A percentile compares a stretch with the other conserved stretches of the same genome.
Evolutionary conservation across 2,888 invertebrate species (phyloP).

Genomic region (Pyrgus malvae): DNA sequence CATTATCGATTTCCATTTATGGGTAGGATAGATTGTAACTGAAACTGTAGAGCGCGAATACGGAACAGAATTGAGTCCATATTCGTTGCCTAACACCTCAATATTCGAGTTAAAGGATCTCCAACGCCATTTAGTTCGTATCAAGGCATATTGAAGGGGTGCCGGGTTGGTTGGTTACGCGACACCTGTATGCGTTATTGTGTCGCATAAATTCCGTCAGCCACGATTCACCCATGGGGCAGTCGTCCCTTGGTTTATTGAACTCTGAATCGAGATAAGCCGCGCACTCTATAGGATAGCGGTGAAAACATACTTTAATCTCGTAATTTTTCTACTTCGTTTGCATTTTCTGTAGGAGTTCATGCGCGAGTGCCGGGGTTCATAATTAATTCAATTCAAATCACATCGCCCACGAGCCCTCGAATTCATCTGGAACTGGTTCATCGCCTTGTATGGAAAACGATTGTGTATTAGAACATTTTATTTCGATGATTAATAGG

Average conservation of each 20-base stretch:
- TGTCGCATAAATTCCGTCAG: slow-evolving; percentile 71
- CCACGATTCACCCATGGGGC: slow-evolving; percentile 62
- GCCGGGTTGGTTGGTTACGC: slow-evolving; percentile 54
- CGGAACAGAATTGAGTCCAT: slow-evolving; percentile 64
- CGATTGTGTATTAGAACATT: slow-evolving; percentile 47
- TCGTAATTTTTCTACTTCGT: slow-evolving; percentile 60
- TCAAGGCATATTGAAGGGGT: slow-evolving; percentile 69
- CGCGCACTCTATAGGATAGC: slow-evolving; percentile 45
- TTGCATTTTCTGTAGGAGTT: slow-evolving; percentile 64
- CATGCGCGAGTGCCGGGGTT: slow-evolving; percentile 59
- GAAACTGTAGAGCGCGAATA: slow-evolving; percentile 31
- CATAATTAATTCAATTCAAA: slow-evolving; percentile 78
- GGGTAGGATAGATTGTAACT: slow-evolving; percentile 74
- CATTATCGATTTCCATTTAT: slow-evolving; percentile 77
- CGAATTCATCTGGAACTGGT: slow-evolving; percentile 61
- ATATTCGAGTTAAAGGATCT: slow-evolving; percentile 58
- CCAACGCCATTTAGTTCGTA: slow-evolving; percentile 67
- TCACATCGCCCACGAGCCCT: slow-evolving; percentile 72
- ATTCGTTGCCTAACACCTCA: slow-evolving; percentile 68
- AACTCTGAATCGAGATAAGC: slow-evolving; percentile 68
- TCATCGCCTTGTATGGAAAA: slow-evolving; percentile 53
- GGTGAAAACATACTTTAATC: slow-evolving; percentile 61
- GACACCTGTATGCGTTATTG: slow-evolving; percentile 80
- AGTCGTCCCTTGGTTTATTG: slow-evolving; percentile 69
- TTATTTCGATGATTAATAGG: too few species aligned